Evolutionary conservation across 2,113 vertebrate species (phyloP).

Genomic region (Atrichornis clamosus): DNA sequence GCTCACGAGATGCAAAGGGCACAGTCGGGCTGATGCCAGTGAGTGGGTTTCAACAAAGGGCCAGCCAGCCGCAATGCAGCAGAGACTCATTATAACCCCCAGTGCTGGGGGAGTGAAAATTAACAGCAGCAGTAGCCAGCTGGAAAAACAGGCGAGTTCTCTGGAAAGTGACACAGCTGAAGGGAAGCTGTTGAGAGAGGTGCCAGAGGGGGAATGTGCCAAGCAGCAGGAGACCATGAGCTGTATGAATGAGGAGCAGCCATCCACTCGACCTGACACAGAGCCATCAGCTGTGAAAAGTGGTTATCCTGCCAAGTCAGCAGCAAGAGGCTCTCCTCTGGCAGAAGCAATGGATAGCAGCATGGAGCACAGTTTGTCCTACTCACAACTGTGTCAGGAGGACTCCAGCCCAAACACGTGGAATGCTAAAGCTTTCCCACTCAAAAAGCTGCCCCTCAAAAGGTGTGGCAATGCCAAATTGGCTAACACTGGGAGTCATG

Average conservation of each 20-base stretch:
- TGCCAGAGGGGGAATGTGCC: conserved; percentile 23
- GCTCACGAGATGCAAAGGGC: conserved; percentile 69
- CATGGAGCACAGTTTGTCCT: background rate
- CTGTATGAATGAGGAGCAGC: background rate
- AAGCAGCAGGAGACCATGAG: background rate
- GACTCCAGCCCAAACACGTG: background rate
- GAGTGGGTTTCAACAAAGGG: conserved; percentile 10
- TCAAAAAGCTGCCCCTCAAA: conserved; percentile 34
- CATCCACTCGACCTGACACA: background rate
- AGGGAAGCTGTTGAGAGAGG: background rate
- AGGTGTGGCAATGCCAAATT: conserved; percentile 8
- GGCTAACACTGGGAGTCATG: background rate
- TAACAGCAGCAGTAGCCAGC: conserved; percentile 12
- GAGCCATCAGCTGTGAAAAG: background rate
- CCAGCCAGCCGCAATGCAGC: background rate
- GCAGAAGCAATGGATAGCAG: background rate
- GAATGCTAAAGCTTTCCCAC: background rate
- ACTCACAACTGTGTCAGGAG: background rate
- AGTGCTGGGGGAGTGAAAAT: conserved; percentile 19
- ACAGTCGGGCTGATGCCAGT: background rate
- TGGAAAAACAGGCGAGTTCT: conserved; percentile 13
- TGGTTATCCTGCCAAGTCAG: background rate
- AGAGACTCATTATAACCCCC: conserved; percentile 41
- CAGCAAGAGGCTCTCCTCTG: background rate
- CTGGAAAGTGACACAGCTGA: conserved; percentile 17